Evolutionary conservation across 2,888 invertebrate species (phyloP).

Genomic region (Epinotia nisella): DNA sequence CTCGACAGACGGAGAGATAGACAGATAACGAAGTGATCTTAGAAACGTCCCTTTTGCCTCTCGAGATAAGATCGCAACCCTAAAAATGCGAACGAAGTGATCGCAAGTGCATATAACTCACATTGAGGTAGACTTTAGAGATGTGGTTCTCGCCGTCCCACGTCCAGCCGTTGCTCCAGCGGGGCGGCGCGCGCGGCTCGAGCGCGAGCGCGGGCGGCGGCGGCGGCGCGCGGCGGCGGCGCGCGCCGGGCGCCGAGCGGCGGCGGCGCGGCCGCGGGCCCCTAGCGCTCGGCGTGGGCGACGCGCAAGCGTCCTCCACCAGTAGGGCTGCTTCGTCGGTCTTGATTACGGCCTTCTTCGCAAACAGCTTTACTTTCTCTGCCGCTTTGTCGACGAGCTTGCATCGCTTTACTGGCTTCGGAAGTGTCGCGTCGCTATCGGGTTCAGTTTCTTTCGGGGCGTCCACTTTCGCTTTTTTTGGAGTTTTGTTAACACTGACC

Average conservation of each 20-base stretch:
- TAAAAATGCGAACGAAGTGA: too few relatives aligned
- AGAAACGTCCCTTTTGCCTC: too few relatives aligned
- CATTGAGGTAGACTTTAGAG: constrained; percentile 94
- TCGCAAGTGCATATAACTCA: constrained; percentile 76
- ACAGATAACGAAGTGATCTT: too few relatives aligned
- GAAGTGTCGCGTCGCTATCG: constrained; percentile 47
- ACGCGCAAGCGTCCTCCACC: constrained; percentile 71
- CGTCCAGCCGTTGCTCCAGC: constrained; percentile 96
- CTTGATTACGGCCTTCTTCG: constrained; percentile 76
- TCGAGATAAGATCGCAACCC: too few relatives aligned
- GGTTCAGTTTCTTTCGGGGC: constrained; percentile 45
- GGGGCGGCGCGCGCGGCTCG: constrained; percentile 65
- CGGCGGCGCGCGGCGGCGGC: constrained; percentile 48
- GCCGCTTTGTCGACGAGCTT: constrained; percentile 60
- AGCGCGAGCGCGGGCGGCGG: constrained; percentile 47
- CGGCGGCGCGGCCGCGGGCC: constrained; percentile 47
- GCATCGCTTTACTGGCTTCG: constrained; percentile 59
- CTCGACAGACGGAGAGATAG: too few relatives aligned
- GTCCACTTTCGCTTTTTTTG: constrained; percentile 48
- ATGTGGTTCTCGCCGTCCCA: constrained; percentile 95
- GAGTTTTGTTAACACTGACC: constrained; percentile 39
- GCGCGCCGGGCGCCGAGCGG: constrained; percentile 46
- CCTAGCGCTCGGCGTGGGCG: constrained; percentile 52
- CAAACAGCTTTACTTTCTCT: constrained; percentile 71
- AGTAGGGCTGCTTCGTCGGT: constrained; percentile 72